Conservation (phyloP, 2,888 invertebrate species). For the Hyposoter dolosus region DNA sequence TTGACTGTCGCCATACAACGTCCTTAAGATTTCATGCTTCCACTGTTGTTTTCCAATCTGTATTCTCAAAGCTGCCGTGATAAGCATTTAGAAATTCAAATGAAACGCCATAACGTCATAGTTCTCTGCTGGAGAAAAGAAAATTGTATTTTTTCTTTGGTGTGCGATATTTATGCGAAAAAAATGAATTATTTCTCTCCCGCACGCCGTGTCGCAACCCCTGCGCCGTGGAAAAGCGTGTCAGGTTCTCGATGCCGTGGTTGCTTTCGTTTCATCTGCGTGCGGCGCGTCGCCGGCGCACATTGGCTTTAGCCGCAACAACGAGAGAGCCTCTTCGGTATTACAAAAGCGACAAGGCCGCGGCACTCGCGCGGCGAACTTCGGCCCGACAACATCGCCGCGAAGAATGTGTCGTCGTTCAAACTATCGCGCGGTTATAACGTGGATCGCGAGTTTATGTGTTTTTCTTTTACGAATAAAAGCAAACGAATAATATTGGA, state of each 20-base stretch:
- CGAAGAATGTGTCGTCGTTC: constrained; percentile 37
- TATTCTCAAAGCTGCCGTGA: not conserved
- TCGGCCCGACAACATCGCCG: constrained; percentile 81
- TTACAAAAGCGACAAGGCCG: constrained; percentile 55
- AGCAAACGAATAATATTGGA: not conserved
- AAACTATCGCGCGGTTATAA: constrained; percentile 19
- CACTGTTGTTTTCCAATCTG: not conserved
- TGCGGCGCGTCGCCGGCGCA: constrained; percentile 69
- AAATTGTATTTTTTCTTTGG: not conserved
- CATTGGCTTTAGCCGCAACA: constrained; percentile 56
- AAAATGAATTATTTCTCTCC: constrained; percentile 15
- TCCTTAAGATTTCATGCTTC: not conserved
- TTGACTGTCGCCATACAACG: too few species aligned
- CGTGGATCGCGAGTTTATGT: constrained; percentile 65
- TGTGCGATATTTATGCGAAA: not conserved
- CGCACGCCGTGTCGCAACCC: constrained; percentile 44
- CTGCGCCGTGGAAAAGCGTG: constrained; percentile 57
- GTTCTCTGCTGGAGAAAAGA: not conserved
- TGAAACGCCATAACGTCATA: not conserved
- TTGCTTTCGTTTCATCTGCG: constrained; percentile 55
- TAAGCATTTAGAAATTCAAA: not conserved
- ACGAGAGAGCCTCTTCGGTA: constrained; percentile 48
- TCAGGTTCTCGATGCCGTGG: constrained; percentile 45
- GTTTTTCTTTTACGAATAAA: constrained; percentile 14
- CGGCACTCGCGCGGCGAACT: constrained; percentile 83